phyloP scores from a whole-genome alignment of 2,797 vertebrate species.

The Anisognathus igniventris region DNA sequence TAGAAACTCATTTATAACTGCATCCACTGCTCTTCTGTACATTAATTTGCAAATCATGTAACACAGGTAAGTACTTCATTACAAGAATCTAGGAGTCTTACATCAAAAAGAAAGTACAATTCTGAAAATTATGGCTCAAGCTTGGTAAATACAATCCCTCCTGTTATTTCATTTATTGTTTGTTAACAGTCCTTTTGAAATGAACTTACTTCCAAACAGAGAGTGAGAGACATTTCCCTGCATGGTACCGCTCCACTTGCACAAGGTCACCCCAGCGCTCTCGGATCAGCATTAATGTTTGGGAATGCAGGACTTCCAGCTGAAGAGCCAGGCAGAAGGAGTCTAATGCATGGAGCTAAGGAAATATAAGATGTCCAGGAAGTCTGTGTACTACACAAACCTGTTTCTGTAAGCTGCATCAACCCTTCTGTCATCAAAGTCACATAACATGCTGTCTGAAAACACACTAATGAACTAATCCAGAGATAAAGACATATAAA shows the following conservation, averaged over 20 bases:
- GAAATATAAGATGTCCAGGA: conserved; percentile 27
- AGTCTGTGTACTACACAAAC: background rate
- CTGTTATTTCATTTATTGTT: background rate
- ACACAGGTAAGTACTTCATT: background rate
- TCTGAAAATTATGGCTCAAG: background rate
- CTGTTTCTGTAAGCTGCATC: background rate
- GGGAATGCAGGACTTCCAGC: conserved; percentile 96
- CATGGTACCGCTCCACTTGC: conserved; percentile 92
- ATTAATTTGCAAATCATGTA: background rate
- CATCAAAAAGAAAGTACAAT: background rate
- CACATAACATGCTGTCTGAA: background rate
- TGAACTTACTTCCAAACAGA: conserved; percentile 96
- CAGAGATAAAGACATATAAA: background rate
- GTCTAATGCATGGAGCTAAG: conserved; percentile 85
- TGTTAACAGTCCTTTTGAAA: background rate
- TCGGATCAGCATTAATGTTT: conserved; percentile 94
- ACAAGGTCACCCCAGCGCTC: conserved; percentile 99
- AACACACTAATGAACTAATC: background rate
- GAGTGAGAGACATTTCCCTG: conserved; percentile 93
- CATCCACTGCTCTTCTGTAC: background rate
- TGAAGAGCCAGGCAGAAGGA: conserved; percentile 98
- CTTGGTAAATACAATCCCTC: background rate
- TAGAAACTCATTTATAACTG: background rate
- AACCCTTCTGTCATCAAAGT: background rate
- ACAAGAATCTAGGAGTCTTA: background rate